Base-by-base conservation (phyloP, 1,140 invertebrate genomes). In the Zaprionus nigranus region DNA sequence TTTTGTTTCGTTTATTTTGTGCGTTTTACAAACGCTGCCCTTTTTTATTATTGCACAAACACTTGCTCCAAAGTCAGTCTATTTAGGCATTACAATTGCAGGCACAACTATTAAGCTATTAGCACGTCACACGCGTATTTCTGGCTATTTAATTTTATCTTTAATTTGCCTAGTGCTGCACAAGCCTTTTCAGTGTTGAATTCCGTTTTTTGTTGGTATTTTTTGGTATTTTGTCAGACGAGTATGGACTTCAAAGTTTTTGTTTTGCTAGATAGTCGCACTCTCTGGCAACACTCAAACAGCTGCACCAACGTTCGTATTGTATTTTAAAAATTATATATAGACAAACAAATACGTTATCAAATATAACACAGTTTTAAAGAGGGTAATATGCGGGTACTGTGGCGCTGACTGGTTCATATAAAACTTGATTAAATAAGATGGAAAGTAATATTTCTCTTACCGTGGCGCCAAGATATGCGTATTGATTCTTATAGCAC, bases 31-130 rank as follows among this genome's bases (percentile, higher is more conserved):
- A 58, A 30, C 54, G 57, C 24, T 40, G 51, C 38, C 12, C 26
- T 56, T 60, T 22, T 28, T 51, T 75, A 34, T 78, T 87, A 88
- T 88, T 88, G 84, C 81, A 88, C 84, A 75, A 78, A 79, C 74
- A 79, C 71, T 88, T 81, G 75, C 78, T 58, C 59, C 36, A 30
- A 67, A n/a, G 65, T 76, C 65, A 79, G 78, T 88, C 78, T 84
- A 84, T 84, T 70, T 73, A 34, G 75, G 60, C 67, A 78, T 75
- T 69, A 63, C 54, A 28, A 60, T 61, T 65, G 67, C 81, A 69
- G 57, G 66, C 72, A 60, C 53, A 67, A 71, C 54, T 71, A 75
- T 75, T 75, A 64, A 65, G 46, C 60, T 75, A 71, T 75, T 71
- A 64, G 73, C 59, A 75, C 73, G 73, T 71, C 73, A 75, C 67